Evolutionary conservation across 2,888 invertebrate species (phyloP), one percentile per base, ranked within the genome.

Genomic region (Bombyx huttoni): DNA sequence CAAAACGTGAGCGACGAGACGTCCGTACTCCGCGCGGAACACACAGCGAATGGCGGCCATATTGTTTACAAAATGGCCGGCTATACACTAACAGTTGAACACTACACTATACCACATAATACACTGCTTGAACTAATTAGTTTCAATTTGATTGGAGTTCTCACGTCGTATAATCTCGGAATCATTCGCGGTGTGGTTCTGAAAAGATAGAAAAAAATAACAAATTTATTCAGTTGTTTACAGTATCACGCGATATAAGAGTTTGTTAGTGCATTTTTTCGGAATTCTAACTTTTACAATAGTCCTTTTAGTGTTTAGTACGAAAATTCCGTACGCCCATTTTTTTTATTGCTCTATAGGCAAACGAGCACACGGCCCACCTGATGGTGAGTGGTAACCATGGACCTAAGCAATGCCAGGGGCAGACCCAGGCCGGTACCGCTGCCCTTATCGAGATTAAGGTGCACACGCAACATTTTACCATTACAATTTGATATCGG

Each of bases 51-150:
- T 79, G 79, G 79, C 76, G 56, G 71, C 75, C 81, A 79, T 80
- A 56, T 54, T 54, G 53, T 59, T 61, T 60, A 69, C 75, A 75
- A 73, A 63, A 75, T 77, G 73, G 76, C 73, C 63, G 68, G 65
- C 63, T 62, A 62, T 55, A 56, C 58, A 60, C 58, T 57, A 65
- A 67, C 62, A 63, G 58, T 53, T 61, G 64, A 67, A 67, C 73
- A 74, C 76, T 73, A 72, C 73, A 68, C 76, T 58, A 51, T 76
- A 74, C 84, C 84, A 87, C 86, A 87, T 85, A 78, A 77, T 82
- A 78, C 61, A 69, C 57, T 64, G 62, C 56, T 58, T 51, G 53
- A 61, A 24, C 24, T 24, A 50, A 52, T 59, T 60, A 63, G 63
- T 70, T 70, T 70, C 58, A 54, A 58, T 57, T 59, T 65, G 47